Conservation (phyloP, 2,113 vertebrate genomes). For the zebrafish (Danio rerio) region GRCz12tu NC_133191.1:32995001-32995500, state of each 20-base stretch:
- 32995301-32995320: not conserved
- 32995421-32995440: not conserved
- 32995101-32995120: conserved; percentile 58
- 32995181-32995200: not conserved
- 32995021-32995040: conserved; percentile 56
- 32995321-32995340: not conserved
- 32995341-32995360: no score
- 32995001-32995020: conserved; percentile 48
- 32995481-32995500: not conserved
- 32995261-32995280: not conserved
- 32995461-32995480: not conserved
- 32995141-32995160: conserved; percentile 36
- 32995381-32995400: no score
- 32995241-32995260: not conserved
- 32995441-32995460: not conserved
- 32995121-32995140: conserved; percentile 48
- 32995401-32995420: no score
- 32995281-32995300: not conserved
- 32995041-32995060: conserved; percentile 52
- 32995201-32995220: conserved; percentile 17
- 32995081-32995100: conserved; percentile 53
- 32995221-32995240: not conserved
- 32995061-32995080: conserved; percentile 54
- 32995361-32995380: no score
- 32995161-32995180: conserved; percentile 17